A percentile compares a stretch with the other conserved stretches of the same genome.
These are phyloP conservation scores for Halictus quadricinctus DNA, from an alignment of 2,888 invertebrate genomes.

Conservation along the genomic window DNA sequence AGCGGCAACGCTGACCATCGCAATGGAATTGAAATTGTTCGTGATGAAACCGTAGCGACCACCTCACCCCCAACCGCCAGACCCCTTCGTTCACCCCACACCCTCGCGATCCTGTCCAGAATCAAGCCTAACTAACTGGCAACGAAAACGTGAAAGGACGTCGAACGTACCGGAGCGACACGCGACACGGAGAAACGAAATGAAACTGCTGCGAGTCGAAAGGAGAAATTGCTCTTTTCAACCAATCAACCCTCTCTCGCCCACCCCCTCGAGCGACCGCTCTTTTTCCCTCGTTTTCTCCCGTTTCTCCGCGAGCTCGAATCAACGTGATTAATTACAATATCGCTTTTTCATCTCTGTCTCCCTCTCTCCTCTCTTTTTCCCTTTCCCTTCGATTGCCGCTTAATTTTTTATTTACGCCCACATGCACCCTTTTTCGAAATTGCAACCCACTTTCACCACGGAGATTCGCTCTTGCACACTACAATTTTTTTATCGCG, in stretches of 20 bases:
- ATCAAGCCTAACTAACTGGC: slow-evolving; percentile 45
- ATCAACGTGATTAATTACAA: slow-evolving; percentile 66
- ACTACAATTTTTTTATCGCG: no score
- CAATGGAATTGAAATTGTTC: slow-evolving; percentile 57
- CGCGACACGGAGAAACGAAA: slow-evolving; percentile 32
- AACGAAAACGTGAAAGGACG: slow-evolving; percentile 28
- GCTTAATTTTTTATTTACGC: slow-evolving; percentile 30
- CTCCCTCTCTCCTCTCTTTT: background rate
- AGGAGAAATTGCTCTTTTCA: slow-evolving; percentile 53
- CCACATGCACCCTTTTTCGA: background rate
- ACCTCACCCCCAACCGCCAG: background rate
- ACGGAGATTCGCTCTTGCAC: no score
- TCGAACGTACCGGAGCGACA: slow-evolving; percentile 8
- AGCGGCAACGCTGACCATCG: background rate
- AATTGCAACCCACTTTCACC: slow-evolving; percentile 7
- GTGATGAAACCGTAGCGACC: slow-evolving; percentile 29
- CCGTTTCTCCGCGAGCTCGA: slow-evolving; percentile 22
- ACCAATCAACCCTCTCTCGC: slow-evolving; percentile 14
- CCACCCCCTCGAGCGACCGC: background rate
- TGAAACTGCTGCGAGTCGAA: slow-evolving; percentile 32
- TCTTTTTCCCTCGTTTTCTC: slow-evolving; percentile 11
- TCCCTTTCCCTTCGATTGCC: slow-evolving; percentile 37
- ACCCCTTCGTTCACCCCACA: background rate
- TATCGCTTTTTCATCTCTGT: slow-evolving; percentile 50
- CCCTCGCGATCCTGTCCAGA: slow-evolving; percentile 6